Percentiles rank a stretch among this genome's conserved stretches.
phyloP scores from a whole-genome alignment of 2,888 invertebrate genomes.

The Cetonia aurata region DNA sequence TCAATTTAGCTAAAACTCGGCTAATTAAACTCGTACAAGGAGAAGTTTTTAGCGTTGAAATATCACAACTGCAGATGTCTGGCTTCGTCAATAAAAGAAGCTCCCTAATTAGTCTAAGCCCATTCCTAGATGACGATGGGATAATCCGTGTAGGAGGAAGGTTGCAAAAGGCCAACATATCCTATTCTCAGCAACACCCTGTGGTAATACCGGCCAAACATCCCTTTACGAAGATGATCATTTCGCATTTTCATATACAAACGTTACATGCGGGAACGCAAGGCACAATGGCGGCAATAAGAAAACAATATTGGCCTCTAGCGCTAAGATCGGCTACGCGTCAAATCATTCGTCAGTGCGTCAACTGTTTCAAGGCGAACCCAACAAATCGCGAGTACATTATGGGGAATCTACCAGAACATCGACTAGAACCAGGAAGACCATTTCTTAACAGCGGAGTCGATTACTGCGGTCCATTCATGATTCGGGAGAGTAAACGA shows the following conservation, averaged over 20 bases:
- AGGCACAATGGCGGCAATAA: neutral
- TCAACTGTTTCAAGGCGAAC: neutral
- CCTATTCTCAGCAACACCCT: neutral
- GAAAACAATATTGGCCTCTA: neutral
- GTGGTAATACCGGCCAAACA: neutral
- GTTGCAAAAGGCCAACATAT: neutral
- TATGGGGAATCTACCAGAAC: neutral
- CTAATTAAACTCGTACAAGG: too few relatives aligned
- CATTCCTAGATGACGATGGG: neutral
- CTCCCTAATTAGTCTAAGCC: neutral
- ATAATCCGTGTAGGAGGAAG: neutral
- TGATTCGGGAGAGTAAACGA: too few relatives aligned
- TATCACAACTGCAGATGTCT: too few relatives aligned
- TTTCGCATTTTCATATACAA: neutral
- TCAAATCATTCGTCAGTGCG: neutral
- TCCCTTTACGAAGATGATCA: neutral
- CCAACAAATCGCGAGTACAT: neutral
- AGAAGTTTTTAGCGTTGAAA: too few relatives aligned
- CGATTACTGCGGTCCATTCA: too few relatives aligned
- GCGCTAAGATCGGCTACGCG: neutral
- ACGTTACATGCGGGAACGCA: neutral
- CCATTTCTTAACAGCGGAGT: neutral
- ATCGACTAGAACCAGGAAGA: neutral
- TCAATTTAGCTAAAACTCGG: too few relatives aligned
- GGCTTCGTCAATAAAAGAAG: too few relatives aligned